Conservation (phyloP, 2,113 vertebrate genomes). For the Triplophysa tibetana region DNA sequence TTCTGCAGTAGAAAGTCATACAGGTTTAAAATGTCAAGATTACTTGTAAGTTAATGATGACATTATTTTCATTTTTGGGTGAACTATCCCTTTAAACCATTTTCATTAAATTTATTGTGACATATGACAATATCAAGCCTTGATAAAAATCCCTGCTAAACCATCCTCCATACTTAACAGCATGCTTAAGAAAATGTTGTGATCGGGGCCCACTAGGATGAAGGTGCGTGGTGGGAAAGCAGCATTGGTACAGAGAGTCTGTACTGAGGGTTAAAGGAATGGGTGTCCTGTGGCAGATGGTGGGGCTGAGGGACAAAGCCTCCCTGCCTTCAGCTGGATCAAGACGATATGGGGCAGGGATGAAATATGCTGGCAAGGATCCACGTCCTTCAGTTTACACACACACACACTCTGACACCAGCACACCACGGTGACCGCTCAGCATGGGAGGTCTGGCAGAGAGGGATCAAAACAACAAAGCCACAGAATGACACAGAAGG, state of each 20-base stretch:
- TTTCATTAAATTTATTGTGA: no score
- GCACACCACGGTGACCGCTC: conserved; percentile 15
- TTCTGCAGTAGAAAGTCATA: no score
- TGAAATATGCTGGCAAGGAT: conserved; percentile 74
- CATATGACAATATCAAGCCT: no score
- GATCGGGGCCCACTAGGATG: conserved; percentile 47
- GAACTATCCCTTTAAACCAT: no score
- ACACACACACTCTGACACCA: conserved; percentile 37
- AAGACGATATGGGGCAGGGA: conserved; percentile 69
- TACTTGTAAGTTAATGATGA: no score
- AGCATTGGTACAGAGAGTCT: conserved; percentile 36
- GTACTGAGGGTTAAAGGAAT: conserved; percentile 55
- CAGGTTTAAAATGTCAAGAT: no score
- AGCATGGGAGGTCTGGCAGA: conserved; percentile 63
- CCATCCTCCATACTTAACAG: conserved; percentile 24
- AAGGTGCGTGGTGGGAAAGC: conserved; percentile 5
- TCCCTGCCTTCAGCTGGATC: conserved; percentile 65
- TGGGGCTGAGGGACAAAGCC: conserved; percentile 60
- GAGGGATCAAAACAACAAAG: conserved; percentile 71
- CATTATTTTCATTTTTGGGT: no score
- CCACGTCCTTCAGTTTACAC: conserved; percentile 72
- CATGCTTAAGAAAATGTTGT: conserved; percentile 71
- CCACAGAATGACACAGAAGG: conserved; percentile 62
- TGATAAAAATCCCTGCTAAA: no score
- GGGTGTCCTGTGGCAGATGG: conserved; percentile 70